phyloP scores from a whole-genome alignment of 2,113 vertebrate genomes.

The Crotalus viridis region DNA sequence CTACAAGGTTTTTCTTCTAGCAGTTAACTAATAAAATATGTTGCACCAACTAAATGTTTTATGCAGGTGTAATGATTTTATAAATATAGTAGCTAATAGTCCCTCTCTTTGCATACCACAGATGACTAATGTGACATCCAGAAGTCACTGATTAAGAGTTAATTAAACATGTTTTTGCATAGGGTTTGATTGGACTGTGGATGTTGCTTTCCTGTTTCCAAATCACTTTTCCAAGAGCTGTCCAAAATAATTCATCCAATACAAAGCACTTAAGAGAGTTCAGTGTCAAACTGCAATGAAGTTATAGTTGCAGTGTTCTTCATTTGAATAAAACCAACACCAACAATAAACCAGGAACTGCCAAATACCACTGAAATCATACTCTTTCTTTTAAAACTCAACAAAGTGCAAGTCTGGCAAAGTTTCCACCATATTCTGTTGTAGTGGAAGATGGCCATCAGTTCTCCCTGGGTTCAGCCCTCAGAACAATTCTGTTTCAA shows the following conservation, averaged over 20 bases:
- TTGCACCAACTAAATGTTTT: background rate
- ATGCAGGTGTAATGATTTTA: background rate
- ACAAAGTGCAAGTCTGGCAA: background rate
- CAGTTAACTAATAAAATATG: background rate
- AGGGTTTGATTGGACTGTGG: background rate
- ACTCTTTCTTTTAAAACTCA: background rate
- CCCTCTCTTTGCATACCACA: background rate
- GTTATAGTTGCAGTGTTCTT: background rate
- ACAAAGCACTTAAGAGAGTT: background rate
- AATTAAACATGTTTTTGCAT: background rate
- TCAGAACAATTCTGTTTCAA: background rate
- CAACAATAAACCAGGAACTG: background rate
- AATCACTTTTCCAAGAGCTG: background rate
- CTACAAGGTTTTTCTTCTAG: background rate
- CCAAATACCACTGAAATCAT: background rate
- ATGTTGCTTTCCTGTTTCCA: background rate
- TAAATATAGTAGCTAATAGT: background rate
- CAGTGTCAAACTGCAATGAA: background rate
- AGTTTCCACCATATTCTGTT: background rate
- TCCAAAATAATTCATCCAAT: background rate
- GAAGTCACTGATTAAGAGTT: background rate
- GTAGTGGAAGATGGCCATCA: background rate
- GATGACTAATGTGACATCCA: constrained; percentile 4
- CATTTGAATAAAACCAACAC: background rate
- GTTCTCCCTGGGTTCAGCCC: background rate